Percentiles rank a stretch among this genome's conserved stretches.
Evolutionary conservation across 2,797 vertebrate genomes (phyloP).

Genomic region (Pampus argenteus): DNA sequence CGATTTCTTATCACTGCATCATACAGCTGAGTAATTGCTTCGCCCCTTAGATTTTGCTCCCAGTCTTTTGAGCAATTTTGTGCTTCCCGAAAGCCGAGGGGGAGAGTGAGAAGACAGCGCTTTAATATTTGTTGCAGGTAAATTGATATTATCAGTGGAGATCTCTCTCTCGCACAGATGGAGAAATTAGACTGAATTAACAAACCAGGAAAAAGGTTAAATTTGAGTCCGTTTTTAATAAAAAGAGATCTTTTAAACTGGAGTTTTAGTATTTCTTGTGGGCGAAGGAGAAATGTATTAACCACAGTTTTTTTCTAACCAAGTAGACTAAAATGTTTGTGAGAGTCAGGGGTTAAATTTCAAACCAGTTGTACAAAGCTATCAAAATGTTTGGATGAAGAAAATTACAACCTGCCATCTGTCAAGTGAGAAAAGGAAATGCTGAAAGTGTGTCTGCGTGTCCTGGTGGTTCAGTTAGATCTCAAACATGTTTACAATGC

Average conservation of each 20-base stretch:
- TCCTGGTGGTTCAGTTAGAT: slow-evolving; percentile 27
- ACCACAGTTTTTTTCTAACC: not conserved
- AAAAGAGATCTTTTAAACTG: not conserved
- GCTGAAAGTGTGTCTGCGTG: slow-evolving; percentile 3
- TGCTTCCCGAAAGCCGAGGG: slow-evolving; percentile 32
- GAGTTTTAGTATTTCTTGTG: not conserved
- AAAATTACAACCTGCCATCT: slow-evolving; percentile 14
- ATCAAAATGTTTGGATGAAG: not conserved
- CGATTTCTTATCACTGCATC: slow-evolving; percentile 57
- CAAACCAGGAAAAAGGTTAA: not conserved
- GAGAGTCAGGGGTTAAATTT: slow-evolving; percentile 8
- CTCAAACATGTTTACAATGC: no score
- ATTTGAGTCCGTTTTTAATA: not conserved
- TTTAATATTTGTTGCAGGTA: slow-evolving; percentile 50
- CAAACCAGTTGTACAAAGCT: slow-evolving; percentile 10
- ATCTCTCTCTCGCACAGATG: slow-evolving; percentile 5
- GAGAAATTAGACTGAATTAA: slow-evolving; percentile 23
- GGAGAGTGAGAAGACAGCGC: slow-evolving; percentile 19
- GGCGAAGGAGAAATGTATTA: not conserved
- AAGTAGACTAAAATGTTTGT: not conserved
- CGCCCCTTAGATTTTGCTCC: slow-evolving; percentile 36
- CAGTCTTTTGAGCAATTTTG: slow-evolving; percentile 67
- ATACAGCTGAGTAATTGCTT: slow-evolving; percentile 57
- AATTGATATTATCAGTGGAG: no score
- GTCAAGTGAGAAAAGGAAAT: slow-evolving; percentile 7